phyloP scores from a whole-genome alignment of 2,797 vertebrate species.

The Gadopsis bispinosus region DNA sequence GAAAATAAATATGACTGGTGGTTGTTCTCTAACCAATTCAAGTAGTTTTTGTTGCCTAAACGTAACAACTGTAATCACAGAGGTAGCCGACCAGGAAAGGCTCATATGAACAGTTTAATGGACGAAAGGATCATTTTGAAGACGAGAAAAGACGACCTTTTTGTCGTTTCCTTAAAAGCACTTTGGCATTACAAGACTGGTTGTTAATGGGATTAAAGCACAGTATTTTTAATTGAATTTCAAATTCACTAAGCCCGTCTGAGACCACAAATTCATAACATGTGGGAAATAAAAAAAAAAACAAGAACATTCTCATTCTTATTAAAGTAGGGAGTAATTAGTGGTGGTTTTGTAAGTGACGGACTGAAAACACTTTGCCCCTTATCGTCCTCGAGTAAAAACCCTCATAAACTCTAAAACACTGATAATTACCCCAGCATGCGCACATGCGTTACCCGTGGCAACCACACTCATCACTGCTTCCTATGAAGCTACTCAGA shows the following conservation, averaged over 20 bases:
- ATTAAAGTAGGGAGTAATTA: conserved; percentile 2
- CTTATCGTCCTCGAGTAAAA: conserved; percentile 5
- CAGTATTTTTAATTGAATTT: background rate
- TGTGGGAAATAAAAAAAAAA: background rate
- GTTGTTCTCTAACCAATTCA: background rate
- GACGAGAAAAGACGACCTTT: background rate
- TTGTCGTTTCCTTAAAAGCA: background rate
- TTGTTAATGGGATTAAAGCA: background rate
- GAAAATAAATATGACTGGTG: background rate
- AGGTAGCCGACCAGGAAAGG: background rate
- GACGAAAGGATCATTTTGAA: background rate
- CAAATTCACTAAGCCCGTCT: background rate
- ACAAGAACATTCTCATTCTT: background rate
- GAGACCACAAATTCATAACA: background rate
- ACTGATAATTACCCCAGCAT: conserved; percentile 40
- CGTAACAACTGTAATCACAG: background rate
- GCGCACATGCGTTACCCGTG: conserved; percentile 40
- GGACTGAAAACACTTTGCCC: conserved; percentile 6
- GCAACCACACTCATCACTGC: conserved; percentile 44
- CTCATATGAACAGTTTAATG: background rate
- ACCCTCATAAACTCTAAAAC: conserved; percentile 1
- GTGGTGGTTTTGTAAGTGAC: conserved; percentile 2
- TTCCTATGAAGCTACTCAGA: conserved; percentile 24
- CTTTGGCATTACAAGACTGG: background rate
- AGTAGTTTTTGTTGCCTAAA: background rate